Evolutionary conservation across 2,797 vertebrate species (phyloP), one percentile per base, ranked within the genome.

Genomic region (Allobates femoralis): DNA sequence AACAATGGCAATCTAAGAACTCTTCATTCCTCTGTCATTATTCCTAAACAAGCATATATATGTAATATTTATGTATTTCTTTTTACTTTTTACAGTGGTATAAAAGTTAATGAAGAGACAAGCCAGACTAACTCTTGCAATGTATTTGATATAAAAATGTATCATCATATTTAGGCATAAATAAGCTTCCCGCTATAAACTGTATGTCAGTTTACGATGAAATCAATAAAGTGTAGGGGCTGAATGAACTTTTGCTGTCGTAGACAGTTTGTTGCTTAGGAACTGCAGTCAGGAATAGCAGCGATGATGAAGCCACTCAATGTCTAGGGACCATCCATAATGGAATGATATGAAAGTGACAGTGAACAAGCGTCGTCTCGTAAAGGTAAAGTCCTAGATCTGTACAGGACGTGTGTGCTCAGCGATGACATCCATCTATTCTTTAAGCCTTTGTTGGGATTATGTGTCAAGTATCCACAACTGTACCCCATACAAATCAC

Each of bases 261-360:
- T 56, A 74, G 78, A 58, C 71, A 77, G 76, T 83, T 83, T 58
- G 81, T 84, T 87, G 80, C 86, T 60, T 87, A 75, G 86, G 64
- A 87, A 80, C 71, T 37, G 56, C 56, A 64, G 73, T 83, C 56
- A 86, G 62, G 77, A 84, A 84, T 85, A 83, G 69, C 62, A 81
- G 64, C 53, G 56, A 77, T 79, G 81, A 79, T 84, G 81, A 55
- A 37, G 55, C 46, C 34, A 73, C 55, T 30, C 50, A 75, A 55
- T 74, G 37, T 80, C 86, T 71, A 50, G 81, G 86, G 81, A 87
- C 64, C 50, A 60, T 84, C 32, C 21, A 46, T 26, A 86, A n/a
- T 30, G 16, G 64, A 53, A 71, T 50, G 76, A 85, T 85, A 60
- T 56, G n/a, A 58, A 19, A 30, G 32, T 85, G 84, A 85, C 84